These are phyloP conservation scores for Ooceraea biroi DNA, from an alignment of 1,140 invertebrate species.

Conservation along the genomic window DNA sequence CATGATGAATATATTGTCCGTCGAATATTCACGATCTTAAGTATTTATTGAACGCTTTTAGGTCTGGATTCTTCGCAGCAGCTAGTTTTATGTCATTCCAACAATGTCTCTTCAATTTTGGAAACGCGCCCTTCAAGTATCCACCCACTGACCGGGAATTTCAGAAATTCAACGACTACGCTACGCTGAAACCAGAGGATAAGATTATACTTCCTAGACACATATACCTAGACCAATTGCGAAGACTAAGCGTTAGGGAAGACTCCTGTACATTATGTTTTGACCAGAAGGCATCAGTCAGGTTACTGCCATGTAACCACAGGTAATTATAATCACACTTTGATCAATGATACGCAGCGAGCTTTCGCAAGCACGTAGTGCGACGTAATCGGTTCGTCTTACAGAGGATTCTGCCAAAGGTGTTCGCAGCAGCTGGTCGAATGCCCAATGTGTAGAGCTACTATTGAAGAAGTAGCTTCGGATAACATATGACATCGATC, in stretches of 20 bases:
- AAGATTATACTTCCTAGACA: slow-evolving; percentile 91
- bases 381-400: slow-evolving; percentile 77
- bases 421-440: slow-evolving; percentile 93
- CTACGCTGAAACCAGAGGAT: slow-evolving; percentile 90
- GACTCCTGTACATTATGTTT: slow-evolving; percentile 96
- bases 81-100: slow-evolving; percentile 99
- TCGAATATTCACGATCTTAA: too few relatives aligned
- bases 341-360: slow-evolving; percentile 3
- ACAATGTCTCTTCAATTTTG: slow-evolving; percentile 98
- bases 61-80: slow-evolving; percentile 95
- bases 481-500: slow-evolving; percentile 84
- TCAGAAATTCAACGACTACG: slow-evolving; percentile 93
- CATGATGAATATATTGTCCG: too few relatives aligned
- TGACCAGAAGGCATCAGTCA: slow-evolving; percentile 91
- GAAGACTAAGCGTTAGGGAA: slow-evolving; percentile 92
- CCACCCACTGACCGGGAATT: slow-evolving; percentile 90
- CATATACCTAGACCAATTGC: slow-evolving; percentile 91
- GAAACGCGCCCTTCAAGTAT: slow-evolving; percentile 92
- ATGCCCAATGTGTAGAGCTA: slow-evolving; percentile 95
- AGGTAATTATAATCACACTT: slow-evolving; percentile 86
- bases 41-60: slow-evolving; percentile 81
- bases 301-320: slow-evolving; percentile 93
- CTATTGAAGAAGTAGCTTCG: slow-evolving; percentile 82
- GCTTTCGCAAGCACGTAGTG: not conserved
- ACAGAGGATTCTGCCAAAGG: slow-evolving; percentile 93